Evolutionary conservation across 2,113 vertebrate species (phyloP).

Genomic region (Ploceus nigricollis): DNA sequence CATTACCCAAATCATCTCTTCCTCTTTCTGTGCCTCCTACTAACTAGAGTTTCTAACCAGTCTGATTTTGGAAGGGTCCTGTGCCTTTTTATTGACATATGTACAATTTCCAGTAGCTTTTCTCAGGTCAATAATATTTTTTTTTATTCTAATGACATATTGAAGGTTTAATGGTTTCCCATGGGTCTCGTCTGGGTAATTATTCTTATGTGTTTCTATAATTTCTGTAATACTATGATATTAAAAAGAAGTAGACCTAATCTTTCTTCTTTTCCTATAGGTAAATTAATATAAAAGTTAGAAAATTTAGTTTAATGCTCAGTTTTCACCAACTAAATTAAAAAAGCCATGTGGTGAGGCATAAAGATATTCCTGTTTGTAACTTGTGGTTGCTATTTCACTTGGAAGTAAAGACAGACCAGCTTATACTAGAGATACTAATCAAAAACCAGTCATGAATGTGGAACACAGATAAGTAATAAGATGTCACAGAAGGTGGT

Average conservation of each 20-base stretch:
- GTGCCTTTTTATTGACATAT: not conserved
- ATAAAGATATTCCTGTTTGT: not conserved
- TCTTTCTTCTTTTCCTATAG: not conserved
- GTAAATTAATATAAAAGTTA: not conserved
- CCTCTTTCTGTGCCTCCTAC: not conserved
- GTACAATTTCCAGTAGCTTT: not conserved
- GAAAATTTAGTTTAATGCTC: not conserved
- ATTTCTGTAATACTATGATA: not conserved
- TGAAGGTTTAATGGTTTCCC: not conserved
- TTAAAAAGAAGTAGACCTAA: not conserved
- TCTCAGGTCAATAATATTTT: not conserved
- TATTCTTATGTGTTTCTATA: not conserved
- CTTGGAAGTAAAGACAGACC: not conserved
- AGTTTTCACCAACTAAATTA: not conserved
- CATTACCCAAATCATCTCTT: not conserved
- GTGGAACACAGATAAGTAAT: not conserved
- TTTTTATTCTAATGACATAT: not conserved
- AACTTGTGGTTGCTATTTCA: not conserved
- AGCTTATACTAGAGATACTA: not conserved
- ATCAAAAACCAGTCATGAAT: slow-evolving; percentile 29
- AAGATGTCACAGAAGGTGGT: slow-evolving; percentile 7
- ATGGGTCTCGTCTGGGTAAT: not conserved
- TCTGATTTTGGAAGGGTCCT: not conserved
- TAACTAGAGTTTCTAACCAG: not conserved
- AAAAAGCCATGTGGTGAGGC: not conserved